Evolutionary conservation across 35 echinoderm and acorn worm genomes (phyloP).

Genomic region (Anneissia japonica): DNA sequence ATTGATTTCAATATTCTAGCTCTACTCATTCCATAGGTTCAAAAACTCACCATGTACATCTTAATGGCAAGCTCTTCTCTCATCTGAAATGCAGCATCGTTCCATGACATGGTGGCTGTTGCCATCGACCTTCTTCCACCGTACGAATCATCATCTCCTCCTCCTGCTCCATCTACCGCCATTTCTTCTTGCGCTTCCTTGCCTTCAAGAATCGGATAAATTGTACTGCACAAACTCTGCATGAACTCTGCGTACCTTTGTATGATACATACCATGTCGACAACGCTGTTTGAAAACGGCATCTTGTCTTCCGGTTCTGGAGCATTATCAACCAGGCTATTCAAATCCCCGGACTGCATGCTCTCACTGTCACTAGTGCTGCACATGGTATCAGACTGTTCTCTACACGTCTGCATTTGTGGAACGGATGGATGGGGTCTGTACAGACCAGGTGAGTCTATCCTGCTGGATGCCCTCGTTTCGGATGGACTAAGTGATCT

Average conservation of each 20-base stretch:
- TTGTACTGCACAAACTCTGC: neutral
- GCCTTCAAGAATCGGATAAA: neutral
- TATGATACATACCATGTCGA: constrained; percentile 13
- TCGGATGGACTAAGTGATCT: neutral
- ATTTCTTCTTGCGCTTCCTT: neutral
- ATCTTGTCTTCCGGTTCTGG: neutral
- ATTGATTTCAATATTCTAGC: too few relatives aligned
- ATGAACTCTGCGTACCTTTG: neutral
- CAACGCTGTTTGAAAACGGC: neutral
- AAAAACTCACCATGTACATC: neutral
- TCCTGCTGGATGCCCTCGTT: neutral
- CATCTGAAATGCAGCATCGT: neutral
- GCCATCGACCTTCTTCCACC: neutral
- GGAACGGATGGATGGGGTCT: neutral
- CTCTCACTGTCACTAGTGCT: neutral
- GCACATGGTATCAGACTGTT: neutral
- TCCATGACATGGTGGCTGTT: neutral
- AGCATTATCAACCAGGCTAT: neutral
- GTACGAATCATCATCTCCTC: neutral
- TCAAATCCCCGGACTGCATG: neutral
- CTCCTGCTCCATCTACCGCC: neutral
- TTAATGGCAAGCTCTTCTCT: neutral
- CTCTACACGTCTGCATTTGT: neutral
- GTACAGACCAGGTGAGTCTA: neutral
- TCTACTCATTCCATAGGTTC: too few relatives aligned